Evolutionary conservation across 1,140 invertebrate genomes (phyloP).

Genomic region (Drosophila littoralis): DNA sequence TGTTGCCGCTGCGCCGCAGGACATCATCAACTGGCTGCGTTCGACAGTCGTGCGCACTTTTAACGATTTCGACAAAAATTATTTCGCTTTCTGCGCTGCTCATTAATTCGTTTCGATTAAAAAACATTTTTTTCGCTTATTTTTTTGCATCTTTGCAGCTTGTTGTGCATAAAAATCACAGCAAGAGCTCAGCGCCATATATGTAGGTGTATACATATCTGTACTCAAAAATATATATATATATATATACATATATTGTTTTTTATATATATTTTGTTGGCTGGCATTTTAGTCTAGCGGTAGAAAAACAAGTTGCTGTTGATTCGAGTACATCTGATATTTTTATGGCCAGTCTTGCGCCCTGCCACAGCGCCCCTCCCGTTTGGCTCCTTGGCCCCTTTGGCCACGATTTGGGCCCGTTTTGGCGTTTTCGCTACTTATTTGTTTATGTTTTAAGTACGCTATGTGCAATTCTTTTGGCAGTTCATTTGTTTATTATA

Average conservation of each 20-base stretch:
- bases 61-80: constrained; percentile 79
- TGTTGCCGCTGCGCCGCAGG: constrained; percentile 61
- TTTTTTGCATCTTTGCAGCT: constrained; percentile 66
- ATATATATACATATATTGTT: constrained; percentile 14
- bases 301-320: constrained; percentile 73
- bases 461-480: constrained; percentile 75
- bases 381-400: neutral
- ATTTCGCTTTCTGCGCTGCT: constrained; percentile 65
- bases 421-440: constrained; percentile 40
- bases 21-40: constrained; percentile 64
- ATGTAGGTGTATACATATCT: constrained; percentile 5
- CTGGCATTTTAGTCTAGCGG: constrained; percentile 72
- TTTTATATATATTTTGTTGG: constrained; percentile 6
- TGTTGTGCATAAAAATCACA: constrained; percentile 83
- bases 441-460: constrained; percentile 80
- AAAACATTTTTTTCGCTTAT: constrained; percentile 57
- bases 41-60: constrained; percentile 75
- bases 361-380: neutral
- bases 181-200: constrained; percentile 53
- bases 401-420: neutral
- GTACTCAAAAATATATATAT: neutral
- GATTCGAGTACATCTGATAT: constrained; percentile 69
- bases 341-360: constrained; percentile 55
- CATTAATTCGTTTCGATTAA: constrained; percentile 82
- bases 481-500: constrained; percentile 79